Evolutionary conservation across 2,888 invertebrate species (phyloP), one percentile per base, ranked within the genome.

Genomic region (Calliphora vomitoria): DNA sequence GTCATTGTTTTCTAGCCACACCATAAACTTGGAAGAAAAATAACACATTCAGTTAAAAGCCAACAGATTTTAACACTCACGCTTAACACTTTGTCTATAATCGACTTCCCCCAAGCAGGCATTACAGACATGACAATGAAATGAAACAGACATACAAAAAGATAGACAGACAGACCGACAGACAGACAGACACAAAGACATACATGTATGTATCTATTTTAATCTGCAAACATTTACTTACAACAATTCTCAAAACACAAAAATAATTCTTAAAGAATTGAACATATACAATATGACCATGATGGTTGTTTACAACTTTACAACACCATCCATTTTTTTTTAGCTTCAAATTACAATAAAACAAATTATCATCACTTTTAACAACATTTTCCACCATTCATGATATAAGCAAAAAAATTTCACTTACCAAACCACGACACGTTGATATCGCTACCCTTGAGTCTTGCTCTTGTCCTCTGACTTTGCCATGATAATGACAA

Each of bases 371-470:
- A 18, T 35, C 71, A 4, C 31, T 62, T 62, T 81, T 72, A 60
- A 60, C 38, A 20, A 15, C 15, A 18, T n/a, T 35, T 75, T 44
- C 31, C 5, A 50, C 13, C n/a, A 25, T 8, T 15, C 18, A 35
- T 47, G 69, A 8, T 10, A 20, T 4, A 13, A 18, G 15, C 1
- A 15, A 58, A 13, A n/a, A 10, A 20, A 74, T 66, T 82, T 38
- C 25, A 94, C 97, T 96, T 94, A 98, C 98, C 95, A 98, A 94
- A 91, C 98, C 98, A 92, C 96, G 95, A 93, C 98, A 98, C 20
- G 97, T 95, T 15, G 97, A 97, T 82, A 98, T 92, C 20, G 97
- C 97, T 74, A 97, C 96, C 88, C 94, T 95, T 53, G 97, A 97
- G 81, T 94, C 94, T 8, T 95, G 94, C 11, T 81, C 85, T 89